Evolutionary conservation across 2,797 vertebrate species (phyloP), one percentile per base, ranked within the genome.

Genomic region (Serranus cabrilla): DNA sequence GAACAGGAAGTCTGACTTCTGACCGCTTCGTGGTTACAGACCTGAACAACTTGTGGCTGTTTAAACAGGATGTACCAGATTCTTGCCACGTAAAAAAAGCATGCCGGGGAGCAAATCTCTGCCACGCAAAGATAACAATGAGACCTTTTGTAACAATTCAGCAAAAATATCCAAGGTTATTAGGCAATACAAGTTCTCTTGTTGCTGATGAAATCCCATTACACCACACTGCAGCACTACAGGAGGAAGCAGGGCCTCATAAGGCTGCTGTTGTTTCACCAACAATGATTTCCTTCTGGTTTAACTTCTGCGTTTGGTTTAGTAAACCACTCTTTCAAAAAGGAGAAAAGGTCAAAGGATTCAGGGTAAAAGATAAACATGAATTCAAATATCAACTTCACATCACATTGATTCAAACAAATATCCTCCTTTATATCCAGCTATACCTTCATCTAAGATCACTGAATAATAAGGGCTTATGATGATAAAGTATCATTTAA

Each of bases 1-100:
- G 55, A 86, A 89, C 52, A 76, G 82, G 82, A 88, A 81, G 78
- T 66, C 31, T 61, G 75, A 52, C 47, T 31, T 84, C 39, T 78
- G 46, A 82, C 63, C 49, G 46, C 49, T 51, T 12, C 18, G 18
- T 65, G 52, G 31, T 50, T n/a, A 34, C 47, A 31, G 3, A 63
- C 54, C 9, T 25, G 21, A 34, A 72, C 39, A 27, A 61, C 23
- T 55, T 11, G 13, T 0, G 39, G 51, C 42, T 11, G 34, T 60
- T 76, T 40, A 34, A 74, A 89, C 74, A 71, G 64, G 81, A 84
- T 66, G 34, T 12, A 34, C 16, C 27, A 1, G 65, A 81, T 80
- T 83, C 20, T 14, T 59, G 6, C 37, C 4, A 11, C 50, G 7
- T 2, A 66, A 61, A n/a, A 61, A n/a, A 40, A n/a, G n/a, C 11